Conservation (phyloP, 2,888 invertebrate genomes). For the Oscheius onirici region DNA sequence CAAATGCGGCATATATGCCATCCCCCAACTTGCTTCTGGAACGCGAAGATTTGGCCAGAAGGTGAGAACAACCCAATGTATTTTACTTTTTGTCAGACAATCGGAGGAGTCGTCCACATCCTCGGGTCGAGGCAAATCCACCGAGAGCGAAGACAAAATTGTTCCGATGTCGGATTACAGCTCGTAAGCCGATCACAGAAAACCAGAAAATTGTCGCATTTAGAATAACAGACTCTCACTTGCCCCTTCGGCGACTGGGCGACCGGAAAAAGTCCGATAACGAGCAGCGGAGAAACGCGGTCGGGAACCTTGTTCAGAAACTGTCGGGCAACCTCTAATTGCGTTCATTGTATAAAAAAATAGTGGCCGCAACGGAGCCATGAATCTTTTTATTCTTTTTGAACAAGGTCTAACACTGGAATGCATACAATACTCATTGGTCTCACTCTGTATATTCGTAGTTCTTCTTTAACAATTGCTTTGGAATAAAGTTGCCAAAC, state of each 20-base stretch:
- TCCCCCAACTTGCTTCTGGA: not conserved
- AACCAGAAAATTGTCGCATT: conserved; percentile 4
- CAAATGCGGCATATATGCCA: conserved; percentile 7
- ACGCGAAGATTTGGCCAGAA: conserved; percentile 5
- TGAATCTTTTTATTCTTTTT: not conserved
- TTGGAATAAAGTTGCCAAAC: no score
- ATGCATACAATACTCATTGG: conserved; percentile 9
- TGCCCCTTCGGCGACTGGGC: conserved; percentile 26
- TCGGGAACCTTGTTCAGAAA: conserved; percentile 13
- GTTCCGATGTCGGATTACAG: not conserved
- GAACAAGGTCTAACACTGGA: not conserved
- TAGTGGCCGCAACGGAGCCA: not conserved
- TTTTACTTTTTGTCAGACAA: not conserved
- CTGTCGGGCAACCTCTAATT: conserved; percentile 12
- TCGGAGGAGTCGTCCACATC: conserved; percentile 16
- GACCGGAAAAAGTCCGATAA: conserved; percentile 20
- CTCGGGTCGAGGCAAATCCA: not conserved
- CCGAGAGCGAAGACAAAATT: not conserved
- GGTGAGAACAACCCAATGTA: not conserved
- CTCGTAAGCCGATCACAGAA: conserved; percentile 1
- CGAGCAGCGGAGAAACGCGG: conserved; percentile 14
- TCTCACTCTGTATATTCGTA: conserved; percentile 14
- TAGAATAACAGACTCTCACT: conserved; percentile 25
- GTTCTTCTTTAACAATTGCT: no score
- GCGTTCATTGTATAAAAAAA: not conserved